Percentiles rank a stretch among this genome's conserved stretches.
Conservation (phyloP, 2,113 vertebrate genomes). For the Pimephales promelas region DNA sequence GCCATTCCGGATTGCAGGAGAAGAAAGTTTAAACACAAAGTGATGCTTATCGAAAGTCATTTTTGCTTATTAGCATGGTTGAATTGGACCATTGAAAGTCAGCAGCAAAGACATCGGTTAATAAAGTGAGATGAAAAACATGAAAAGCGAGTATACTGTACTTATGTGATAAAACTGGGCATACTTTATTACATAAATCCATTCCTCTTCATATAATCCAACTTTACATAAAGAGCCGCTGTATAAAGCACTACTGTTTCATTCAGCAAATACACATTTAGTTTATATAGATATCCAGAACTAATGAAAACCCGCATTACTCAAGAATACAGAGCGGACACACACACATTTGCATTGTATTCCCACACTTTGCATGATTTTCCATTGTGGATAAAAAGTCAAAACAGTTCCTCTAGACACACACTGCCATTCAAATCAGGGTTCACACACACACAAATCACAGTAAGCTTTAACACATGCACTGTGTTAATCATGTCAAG, state of each 20-base stretch:
- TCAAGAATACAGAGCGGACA: not conserved
- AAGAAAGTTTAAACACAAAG: too few species aligned
- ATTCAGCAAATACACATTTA: not conserved
- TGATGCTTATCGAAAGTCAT: too few species aligned
- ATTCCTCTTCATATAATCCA: not conserved
- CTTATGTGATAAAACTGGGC: not conserved
- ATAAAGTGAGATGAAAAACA: too few species aligned
- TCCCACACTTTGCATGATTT: constrained; percentile 42
- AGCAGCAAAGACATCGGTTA: too few species aligned
- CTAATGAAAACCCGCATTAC: constrained; percentile 31
- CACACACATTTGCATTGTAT: constrained; percentile 11
- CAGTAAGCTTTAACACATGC: too few species aligned
- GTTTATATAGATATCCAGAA: constrained; percentile 35
- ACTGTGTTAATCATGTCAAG: too few species aligned
- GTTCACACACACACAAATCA: not conserved
- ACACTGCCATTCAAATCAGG: constrained; percentile 33
- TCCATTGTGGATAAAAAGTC: constrained; percentile 10
- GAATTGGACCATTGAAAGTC: too few species aligned
- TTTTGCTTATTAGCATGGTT: too few species aligned
- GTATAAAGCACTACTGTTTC: not conserved
- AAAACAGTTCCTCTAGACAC: constrained; percentile 27
- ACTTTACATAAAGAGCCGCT: not conserved
- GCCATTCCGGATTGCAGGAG: too few species aligned
- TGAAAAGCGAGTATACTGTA: not conserved
- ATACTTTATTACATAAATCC: not conserved